A percentile compares a stretch with the other conserved stretches of the same genome.
Conservation (phyloP, 2,113 vertebrate species). For the Vidua chalybeata region DNA sequence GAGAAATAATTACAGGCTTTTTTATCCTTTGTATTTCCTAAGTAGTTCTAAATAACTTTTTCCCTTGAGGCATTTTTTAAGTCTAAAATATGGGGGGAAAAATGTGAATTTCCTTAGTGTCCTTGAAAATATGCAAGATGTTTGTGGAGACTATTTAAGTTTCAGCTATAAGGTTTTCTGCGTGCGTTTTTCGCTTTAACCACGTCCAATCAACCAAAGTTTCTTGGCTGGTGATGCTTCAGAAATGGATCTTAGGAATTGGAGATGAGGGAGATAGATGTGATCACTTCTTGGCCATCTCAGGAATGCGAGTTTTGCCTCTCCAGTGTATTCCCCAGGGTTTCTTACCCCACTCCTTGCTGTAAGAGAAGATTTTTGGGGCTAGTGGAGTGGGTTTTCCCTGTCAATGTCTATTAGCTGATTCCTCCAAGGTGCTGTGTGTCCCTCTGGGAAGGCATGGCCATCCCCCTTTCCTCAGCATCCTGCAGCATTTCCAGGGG, state of each 20-base stretch:
- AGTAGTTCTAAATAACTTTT: slow-evolving; percentile 58
- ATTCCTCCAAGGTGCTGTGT: not conserved
- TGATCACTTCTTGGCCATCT: slow-evolving; percentile 23
- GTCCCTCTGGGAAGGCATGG: not conserved
- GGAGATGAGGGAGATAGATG: slow-evolving; percentile 21
- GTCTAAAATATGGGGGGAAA: not conserved
- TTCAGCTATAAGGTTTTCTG: not conserved
- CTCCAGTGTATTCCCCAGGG: not conserved
- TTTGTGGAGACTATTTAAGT: not conserved
- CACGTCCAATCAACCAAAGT: not conserved
- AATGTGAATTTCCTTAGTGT: slow-evolving; percentile 21
- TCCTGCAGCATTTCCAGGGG: not conserved
- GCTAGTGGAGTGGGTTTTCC: not conserved
- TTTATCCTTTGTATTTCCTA: slow-evolving; percentile 54
- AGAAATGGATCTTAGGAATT: slow-evolving; percentile 9
- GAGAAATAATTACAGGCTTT: slow-evolving; percentile 61
- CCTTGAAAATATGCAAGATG: slow-evolving; percentile 31
- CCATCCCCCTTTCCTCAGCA: not conserved
- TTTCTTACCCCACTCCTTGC: not conserved
- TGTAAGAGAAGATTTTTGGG: slow-evolving; percentile 1
- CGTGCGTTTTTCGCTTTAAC: not conserved
- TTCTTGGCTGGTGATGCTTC: slow-evolving; percentile 37
- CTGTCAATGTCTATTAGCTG: not conserved
- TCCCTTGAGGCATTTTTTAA: slow-evolving; percentile 21
- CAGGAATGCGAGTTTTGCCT: slow-evolving; percentile 28